phyloP scores from a whole-genome alignment of 2,113 vertebrate species.

The Hucho hucho region DNA sequence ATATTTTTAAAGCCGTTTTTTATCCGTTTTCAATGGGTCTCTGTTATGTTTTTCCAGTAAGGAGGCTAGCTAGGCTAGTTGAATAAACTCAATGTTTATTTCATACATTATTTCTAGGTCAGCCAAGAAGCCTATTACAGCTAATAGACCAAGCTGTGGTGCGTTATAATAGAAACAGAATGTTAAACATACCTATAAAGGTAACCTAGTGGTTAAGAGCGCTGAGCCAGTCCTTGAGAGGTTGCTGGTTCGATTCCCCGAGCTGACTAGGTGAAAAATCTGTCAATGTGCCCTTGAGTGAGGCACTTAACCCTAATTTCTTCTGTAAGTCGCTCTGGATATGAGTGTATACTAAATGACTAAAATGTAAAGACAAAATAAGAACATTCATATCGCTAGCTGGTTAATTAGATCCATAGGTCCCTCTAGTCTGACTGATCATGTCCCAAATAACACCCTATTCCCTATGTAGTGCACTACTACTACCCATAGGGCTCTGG shows the following conservation, averaged over 20 bases:
- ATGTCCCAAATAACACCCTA: too few species aligned
- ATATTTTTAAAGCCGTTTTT: constrained; percentile 40
- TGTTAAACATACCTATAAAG: constrained; percentile 64
- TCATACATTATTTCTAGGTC: constrained; percentile 51
- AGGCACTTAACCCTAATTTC: too few species aligned
- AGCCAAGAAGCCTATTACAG: constrained; percentile 48
- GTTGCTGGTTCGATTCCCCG: too few species aligned
- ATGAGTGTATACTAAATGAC: too few species aligned
- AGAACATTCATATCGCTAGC: constrained; percentile 33
- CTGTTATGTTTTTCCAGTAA: constrained; percentile 19
- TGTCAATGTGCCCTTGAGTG: too few species aligned
- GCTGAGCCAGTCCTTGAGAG: too few species aligned
- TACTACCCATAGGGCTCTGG: too few species aligned
- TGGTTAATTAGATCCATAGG: constrained; percentile 54
- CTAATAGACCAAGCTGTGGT: constrained; percentile 49
- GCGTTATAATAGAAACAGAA: constrained; percentile 61
- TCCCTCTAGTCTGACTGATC: too few species aligned
- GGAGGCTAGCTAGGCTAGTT: neutral
- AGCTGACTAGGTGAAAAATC: too few species aligned
- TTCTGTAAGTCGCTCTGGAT: too few species aligned
- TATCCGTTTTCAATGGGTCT: constrained; percentile 36
- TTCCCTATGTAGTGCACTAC: too few species aligned
- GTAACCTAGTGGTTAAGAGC: too few species aligned
- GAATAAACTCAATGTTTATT: constrained; percentile 56
- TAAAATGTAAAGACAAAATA: constrained; percentile 37